Evolutionary conservation across 1,140 invertebrate genomes (phyloP).

Genomic region (Tachypleus tridentatus): DNA sequence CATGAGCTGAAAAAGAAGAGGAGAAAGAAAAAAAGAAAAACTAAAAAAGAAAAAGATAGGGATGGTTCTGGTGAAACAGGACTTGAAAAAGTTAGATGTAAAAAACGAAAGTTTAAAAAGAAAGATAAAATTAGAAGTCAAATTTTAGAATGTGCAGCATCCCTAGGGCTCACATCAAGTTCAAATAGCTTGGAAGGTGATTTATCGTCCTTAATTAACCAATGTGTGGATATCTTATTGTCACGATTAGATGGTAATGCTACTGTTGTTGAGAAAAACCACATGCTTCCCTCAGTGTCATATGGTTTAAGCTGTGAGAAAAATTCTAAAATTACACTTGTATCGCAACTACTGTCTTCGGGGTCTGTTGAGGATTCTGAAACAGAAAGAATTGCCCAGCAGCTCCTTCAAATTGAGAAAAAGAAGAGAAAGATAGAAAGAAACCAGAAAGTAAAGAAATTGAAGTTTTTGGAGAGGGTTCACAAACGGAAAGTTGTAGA

Average conservation of each 20-base stretch:
- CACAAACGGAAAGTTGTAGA: too few species aligned
- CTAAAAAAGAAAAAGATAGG: constrained; percentile 10
- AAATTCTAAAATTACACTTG: too few species aligned
- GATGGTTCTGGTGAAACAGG: constrained; percentile 7
- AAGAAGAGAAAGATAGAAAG: too few species aligned
- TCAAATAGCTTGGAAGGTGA: constrained; percentile 9
- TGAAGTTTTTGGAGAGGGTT: too few species aligned
- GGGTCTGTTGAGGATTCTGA: too few species aligned
- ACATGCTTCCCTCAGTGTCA: not conserved
- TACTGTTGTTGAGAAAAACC: constrained; percentile 14
- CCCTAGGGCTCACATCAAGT: constrained; percentile 13
- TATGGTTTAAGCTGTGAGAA: too few species aligned
- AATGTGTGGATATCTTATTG: not conserved
- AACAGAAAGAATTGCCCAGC: too few species aligned
- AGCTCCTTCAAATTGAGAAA: too few species aligned
- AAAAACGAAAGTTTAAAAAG: constrained; percentile 12
- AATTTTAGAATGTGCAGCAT: constrained; percentile 13
- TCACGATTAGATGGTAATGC: constrained; percentile 6
- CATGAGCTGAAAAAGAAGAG: constrained; percentile 11
- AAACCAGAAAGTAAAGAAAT: too few species aligned
- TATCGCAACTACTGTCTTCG: too few species aligned
- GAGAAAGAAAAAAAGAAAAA: constrained; percentile 17
- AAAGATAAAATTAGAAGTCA: constrained; percentile 13
- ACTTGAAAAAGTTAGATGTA: constrained; percentile 7
- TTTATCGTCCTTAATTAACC: constrained; percentile 5